Evolutionary conservation across 64 coral and sea anemone genomes (phyloP).

Genomic region (Exaiptasia diaphana): DNA sequence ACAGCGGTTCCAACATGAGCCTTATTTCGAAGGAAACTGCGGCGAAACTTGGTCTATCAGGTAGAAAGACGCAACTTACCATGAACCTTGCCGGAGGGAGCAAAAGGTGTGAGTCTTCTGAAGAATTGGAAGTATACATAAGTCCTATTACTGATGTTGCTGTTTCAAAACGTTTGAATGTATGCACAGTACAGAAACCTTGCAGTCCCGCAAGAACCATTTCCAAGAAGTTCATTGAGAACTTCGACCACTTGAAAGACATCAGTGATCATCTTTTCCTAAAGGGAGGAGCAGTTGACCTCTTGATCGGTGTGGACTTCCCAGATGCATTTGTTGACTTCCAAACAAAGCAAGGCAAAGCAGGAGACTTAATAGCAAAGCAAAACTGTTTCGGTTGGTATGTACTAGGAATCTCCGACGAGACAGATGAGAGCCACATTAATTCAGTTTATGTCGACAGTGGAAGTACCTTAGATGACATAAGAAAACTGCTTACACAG

Average conservation of each 20-base stretch:
- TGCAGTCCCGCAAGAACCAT: slow-evolving; percentile 41
- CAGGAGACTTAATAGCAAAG: slow-evolving; percentile 30
- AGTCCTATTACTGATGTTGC: neutral
- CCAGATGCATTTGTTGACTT: slow-evolving; percentile 39
- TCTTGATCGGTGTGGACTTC: slow-evolving; percentile 22
- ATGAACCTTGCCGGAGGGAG: slow-evolving; percentile 23
- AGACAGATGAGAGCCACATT: neutral
- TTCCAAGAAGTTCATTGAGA: neutral
- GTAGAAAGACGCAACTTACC: neutral
- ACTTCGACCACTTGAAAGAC: slow-evolving; percentile 22
- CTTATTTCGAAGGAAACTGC: slow-evolving; percentile 22
- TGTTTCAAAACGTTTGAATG: slow-evolving; percentile 13
- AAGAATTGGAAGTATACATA: slow-evolving; percentile 12
- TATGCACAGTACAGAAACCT: slow-evolving; percentile 15
- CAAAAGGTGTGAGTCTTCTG: slow-evolving; percentile 25
- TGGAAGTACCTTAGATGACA: neutral
- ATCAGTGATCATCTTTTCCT: slow-evolving; percentile 17
- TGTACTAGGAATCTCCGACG: neutral
- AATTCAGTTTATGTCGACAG: neutral
- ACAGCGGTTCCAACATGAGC: slow-evolving; percentile 42
- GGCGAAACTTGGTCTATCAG: slow-evolving; percentile 35
- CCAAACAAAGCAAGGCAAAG: slow-evolving; percentile 1
- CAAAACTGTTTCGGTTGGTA: slow-evolving; percentile 18
- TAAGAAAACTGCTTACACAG: slow-evolving; percentile 31
- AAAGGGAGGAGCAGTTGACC: slow-evolving; percentile 31